Base-by-base conservation (phyloP, 2,113 vertebrate genomes). In the Chitala chitala region DNA sequence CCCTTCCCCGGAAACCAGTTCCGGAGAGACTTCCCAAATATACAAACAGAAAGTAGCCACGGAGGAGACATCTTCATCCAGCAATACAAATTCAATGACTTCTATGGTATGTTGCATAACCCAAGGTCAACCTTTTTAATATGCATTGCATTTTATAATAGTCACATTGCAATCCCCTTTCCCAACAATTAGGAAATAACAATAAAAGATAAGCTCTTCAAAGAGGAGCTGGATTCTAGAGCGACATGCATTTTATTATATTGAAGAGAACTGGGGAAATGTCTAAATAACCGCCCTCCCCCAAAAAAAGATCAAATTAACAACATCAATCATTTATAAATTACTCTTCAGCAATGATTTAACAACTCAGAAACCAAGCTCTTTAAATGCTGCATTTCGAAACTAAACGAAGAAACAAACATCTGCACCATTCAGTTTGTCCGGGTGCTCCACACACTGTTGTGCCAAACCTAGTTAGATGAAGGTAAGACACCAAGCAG, bases 201-300 rank as follows among this genome's bases (percentile, higher is more conserved):
- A 59, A 31, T 58, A 2, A 15, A 6, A 61, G 71, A 63, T 13
- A 73, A 64, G 56, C 42, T 46, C 42, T 59, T 22, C 55, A 44
- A 29, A 29, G 3, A 9, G 63, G 56, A 33, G 55, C 26, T 55
- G 20, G 1, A 50, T 38, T 51, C 20, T n/a, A 33, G 29, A 54
- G 31, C 69, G 42, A 29, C 5, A 2, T 22, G 42, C 56, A 64
- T 64, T 64, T 64, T 64, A 48, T 51, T 50, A 63, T 63, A 64
- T 51, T 73, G 58, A 59, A n/a, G 20, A 33, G 17, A 38, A 63
- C 53, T 51, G 17, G 12, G 36, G 29, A 50, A 50, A 69, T 33
- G 12, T 64, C n/a, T 51, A 46, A 29, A 15, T n/a, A 58, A 17
- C n/a, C 4, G 42, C 13, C 36, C 2, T 3, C 26, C 42, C 24